phyloP scores from a whole-genome alignment of 2,797 vertebrate genomes.

The Ctenopoma multispine region DNA sequence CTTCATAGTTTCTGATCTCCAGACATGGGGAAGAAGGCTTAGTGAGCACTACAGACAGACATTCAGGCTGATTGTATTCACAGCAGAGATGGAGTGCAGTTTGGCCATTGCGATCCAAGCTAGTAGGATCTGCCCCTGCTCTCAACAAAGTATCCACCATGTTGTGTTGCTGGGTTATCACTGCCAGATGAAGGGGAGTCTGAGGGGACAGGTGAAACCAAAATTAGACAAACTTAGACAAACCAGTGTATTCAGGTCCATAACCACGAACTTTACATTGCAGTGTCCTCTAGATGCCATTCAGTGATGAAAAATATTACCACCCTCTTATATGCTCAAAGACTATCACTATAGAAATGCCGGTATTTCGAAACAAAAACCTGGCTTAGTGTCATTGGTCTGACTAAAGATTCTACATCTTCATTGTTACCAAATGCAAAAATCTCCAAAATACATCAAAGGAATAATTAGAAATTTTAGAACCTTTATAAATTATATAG shows the following conservation, averaged over 20 bases:
- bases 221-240: slow-evolving; percentile 35
- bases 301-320: slow-evolving; percentile 23
- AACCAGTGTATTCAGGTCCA: slow-evolving; percentile 12
- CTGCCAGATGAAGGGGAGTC: slow-evolving; percentile 92
- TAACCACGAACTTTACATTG: slow-evolving; percentile 28
- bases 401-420: too few species aligned
- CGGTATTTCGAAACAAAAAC: slow-evolving; percentile 2
- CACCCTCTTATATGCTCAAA: neutral
- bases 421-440: too few species aligned
- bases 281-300: neutral
- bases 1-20: slow-evolving; percentile 89
- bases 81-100: slow-evolving; percentile 90
- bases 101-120: slow-evolving; percentile 90
- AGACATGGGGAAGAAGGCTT: slow-evolving; percentile 73
- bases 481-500: too few species aligned
- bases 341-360: neutral
- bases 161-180: slow-evolving; percentile 86
- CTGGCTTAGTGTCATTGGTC: neutral
- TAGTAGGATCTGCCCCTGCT: slow-evolving; percentile 84
- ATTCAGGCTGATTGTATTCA: slow-evolving; percentile 83
- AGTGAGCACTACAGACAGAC: slow-evolving; percentile 83
- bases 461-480: too few species aligned
- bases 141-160: slow-evolving; percentile 83
- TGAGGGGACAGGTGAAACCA: slow-evolving; percentile 59
- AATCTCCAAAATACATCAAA: too few species aligned